Evolutionary conservation across 2,888 invertebrate species (phyloP), one percentile per base, ranked within the genome.

Genomic region (Colletes collaris): DNA sequence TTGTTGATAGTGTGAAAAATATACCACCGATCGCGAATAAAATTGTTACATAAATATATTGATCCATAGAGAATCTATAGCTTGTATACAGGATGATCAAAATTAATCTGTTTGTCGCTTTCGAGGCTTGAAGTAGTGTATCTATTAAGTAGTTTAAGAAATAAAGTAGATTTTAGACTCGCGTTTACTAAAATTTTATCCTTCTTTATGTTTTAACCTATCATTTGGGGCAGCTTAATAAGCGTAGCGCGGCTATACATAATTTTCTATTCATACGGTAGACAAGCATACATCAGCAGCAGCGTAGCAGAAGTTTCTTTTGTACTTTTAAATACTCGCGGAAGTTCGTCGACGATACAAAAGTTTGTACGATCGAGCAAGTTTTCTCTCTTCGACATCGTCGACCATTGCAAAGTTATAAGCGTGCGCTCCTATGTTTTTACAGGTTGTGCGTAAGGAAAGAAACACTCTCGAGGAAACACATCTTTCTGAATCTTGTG

Each of bases 401-500:
- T 44, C 59, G 59, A 59, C 46, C 58, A 52, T 65, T 60, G 13
- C 16, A 7, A 73, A 44, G 64, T 65, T 60, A 40, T 44, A 59
- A 50, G n/a, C 64, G 35, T 44, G 37, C 27, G 46, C 46, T 37
- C n/a, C 37, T 56, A 49, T 16, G 46, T 56, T 50, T 46, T 74
- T 27, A 52, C 46, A 19, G 16, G 49, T 37, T 67, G 50, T 8
- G 46, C 37, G 10, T 8, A 16, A 52, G 37, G 44, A n/a, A 60
- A 37, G 27, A 62, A 60, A 19, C 40, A 60, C 50, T 49, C 40
- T 5, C 27, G 53, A 55, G 58, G 27, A 64, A 27, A 46, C 37
- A 55, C 35, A 68, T 74, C 52, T 37, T 74, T 58, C 52, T 27
- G 68, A 64, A 74, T 74, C 68, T 50, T 35, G 77, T 46, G 53